A percentile compares a stretch with the other conserved stretches of the same genome.
phyloP scores from a whole-genome alignment of 2,888 invertebrate species.

The Cephus nigrinus region DNA sequence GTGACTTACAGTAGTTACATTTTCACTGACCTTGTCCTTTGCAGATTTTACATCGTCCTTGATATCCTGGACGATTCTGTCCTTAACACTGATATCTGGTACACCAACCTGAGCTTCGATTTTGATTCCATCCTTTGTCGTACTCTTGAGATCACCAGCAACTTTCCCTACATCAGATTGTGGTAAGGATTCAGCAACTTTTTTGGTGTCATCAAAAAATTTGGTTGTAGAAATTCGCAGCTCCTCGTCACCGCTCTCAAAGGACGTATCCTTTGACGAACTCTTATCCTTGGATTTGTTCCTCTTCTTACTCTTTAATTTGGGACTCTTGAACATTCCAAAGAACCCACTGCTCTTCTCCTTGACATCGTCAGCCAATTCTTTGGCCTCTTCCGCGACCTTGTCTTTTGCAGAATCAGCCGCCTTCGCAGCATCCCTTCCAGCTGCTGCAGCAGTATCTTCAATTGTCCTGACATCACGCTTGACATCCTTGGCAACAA shows the following conservation, averaged over 20 bases:
- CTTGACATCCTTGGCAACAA: not conserved
- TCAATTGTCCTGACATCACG: not conserved
- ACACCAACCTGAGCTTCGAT: not conserved
- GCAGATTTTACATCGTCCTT: not conserved
- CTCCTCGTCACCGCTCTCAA: constrained; percentile 42
- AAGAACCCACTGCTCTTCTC: constrained; percentile 50
- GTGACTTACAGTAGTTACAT: not conserved
- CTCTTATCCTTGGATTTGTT: constrained; percentile 55
- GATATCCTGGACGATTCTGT: not conserved
- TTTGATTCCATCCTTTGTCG: no score
- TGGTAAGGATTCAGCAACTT: constrained; percentile 28
- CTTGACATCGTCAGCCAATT: constrained; percentile 38
- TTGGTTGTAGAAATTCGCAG: constrained; percentile 29
- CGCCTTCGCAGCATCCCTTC: constrained; percentile 3
- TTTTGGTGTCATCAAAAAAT: constrained; percentile 36
- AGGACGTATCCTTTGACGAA: constrained; percentile 43
- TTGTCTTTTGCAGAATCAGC: constrained; percentile 5
- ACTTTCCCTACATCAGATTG: constrained; percentile 8
- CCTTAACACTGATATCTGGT: not conserved
- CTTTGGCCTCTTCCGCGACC: constrained; percentile 13
- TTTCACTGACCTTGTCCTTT: not conserved
- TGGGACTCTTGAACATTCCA: constrained; percentile 55
- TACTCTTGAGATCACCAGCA: no score
- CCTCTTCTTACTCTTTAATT: constrained; percentile 47
- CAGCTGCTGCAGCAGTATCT: constrained; percentile 5